Percentiles rank a stretch among this genome's conserved stretches.
Evolutionary conservation across 2,113 vertebrate genomes (phyloP).

Genomic region (Hydropotes inermis): DNA sequence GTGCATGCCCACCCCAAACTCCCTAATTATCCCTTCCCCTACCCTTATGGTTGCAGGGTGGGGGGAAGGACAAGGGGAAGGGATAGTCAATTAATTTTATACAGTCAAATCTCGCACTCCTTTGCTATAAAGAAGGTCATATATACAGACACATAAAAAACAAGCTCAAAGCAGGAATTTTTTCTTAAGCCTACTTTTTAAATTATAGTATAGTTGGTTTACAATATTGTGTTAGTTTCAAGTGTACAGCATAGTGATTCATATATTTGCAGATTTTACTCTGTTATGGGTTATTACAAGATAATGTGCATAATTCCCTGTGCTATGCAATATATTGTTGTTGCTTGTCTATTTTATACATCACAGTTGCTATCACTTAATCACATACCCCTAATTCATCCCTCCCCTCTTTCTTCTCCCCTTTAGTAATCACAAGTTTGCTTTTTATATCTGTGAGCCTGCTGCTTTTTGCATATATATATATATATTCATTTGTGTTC

Average conservation of each 20-base stretch:
- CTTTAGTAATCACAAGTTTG: background rate
- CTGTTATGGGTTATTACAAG: background rate
- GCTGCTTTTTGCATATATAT: background rate
- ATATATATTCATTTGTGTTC: background rate
- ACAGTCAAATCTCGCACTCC: background rate
- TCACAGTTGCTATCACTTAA: background rate
- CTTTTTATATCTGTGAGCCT: background rate
- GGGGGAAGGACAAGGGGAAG: background rate
- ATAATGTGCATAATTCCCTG: background rate
- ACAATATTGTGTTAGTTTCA: background rate
- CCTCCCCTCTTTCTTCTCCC: background rate
- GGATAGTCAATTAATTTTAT: background rate
- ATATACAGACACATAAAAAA: background rate
- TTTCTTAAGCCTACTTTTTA: background rate
- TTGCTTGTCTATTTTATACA: background rate
- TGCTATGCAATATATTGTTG: background rate
- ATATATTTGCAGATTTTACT: background rate
- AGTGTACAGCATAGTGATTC: background rate
- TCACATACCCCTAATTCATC: background rate
- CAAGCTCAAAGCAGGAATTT: background rate
- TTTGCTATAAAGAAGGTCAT: background rate
- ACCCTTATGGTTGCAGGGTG: background rate
- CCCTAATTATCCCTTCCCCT: background rate
- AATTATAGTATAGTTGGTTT: background rate
- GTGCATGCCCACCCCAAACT: background rate